phyloP scores from a whole-genome alignment of 2,113 vertebrate genomes.

The Centropristis striata region DNA sequence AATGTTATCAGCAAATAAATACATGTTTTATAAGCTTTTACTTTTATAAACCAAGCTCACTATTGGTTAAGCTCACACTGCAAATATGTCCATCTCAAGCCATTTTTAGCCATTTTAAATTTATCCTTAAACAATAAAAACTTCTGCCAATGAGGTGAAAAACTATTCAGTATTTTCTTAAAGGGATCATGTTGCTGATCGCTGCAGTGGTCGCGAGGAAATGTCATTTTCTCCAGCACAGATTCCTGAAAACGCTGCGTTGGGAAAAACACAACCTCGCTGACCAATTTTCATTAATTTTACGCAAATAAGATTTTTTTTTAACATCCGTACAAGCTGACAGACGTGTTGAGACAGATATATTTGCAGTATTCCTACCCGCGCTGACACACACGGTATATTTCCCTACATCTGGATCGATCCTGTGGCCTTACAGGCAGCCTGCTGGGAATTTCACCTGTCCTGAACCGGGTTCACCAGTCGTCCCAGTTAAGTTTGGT shows the following conservation, averaged over 20 bases:
- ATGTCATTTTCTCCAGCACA: constrained; percentile 44
- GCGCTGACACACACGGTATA: constrained; percentile 29
- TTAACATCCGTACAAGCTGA: background rate
- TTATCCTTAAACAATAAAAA: background rate
- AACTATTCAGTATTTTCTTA: background rate
- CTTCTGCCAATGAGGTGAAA: background rate
- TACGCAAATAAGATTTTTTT: background rate
- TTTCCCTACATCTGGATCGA: constrained; percentile 67
- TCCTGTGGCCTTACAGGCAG: constrained; percentile 69
- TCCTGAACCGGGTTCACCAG: constrained; percentile 82
- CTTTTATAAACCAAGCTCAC: background rate
- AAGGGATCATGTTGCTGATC: background rate
- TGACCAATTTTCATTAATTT: background rate
- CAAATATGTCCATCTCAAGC: background rate
- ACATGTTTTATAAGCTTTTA: background rate
- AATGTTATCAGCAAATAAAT: background rate
- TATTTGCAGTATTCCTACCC: constrained; percentile 56
- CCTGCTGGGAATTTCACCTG: constrained; percentile 84
- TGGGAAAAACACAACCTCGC: background rate
- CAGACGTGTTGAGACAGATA: background rate
- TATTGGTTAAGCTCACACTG: background rate
- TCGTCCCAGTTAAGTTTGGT: constrained; percentile 78
- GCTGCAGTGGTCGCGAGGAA: constrained; percentile 24
- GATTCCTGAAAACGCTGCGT: constrained; percentile 32
- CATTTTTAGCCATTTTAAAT: background rate